Evolutionary conservation across 2,797 vertebrate genomes (phyloP).

Genomic region (Trichosurus vulpecula): DNA sequence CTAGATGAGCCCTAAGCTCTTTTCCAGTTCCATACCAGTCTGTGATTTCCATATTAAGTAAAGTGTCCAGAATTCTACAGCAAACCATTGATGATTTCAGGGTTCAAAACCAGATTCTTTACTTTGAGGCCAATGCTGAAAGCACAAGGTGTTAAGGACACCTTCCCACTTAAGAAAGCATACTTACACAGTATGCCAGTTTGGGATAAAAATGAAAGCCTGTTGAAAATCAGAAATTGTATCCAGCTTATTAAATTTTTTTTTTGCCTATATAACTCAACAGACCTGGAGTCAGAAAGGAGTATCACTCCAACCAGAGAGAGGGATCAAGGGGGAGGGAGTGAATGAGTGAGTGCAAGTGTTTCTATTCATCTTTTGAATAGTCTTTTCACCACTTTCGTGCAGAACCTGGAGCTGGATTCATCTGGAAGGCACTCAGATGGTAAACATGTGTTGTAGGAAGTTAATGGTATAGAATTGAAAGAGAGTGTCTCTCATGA

Average conservation of each 20-base stretch:
- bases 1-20: background rate
- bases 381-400: conserved; percentile 24
- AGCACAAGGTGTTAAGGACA: background rate
- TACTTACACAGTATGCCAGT: background rate
- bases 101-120: background rate
- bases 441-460: background rate
- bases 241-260: background rate
- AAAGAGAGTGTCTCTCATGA: background rate
- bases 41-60: background rate
- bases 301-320: background rate
- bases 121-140: background rate
- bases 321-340: background rate
- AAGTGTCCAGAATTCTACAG: background rate
- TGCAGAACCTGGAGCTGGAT: background rate
- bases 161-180: background rate
- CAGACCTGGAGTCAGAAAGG: background rate
- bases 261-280: background rate
- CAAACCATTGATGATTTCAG: background rate
- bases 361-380: conserved; percentile 55
- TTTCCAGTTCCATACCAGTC: background rate
- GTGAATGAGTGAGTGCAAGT: conserved; percentile 13
- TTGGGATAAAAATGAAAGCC: background rate
- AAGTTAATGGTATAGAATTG: background rate
- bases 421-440: background rate
- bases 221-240: background rate